Percentiles rank a stretch among this genome's conserved stretches.
phyloP scores from a whole-genome alignment of 1,140 invertebrate species.

The Drosophila ironensis region DNA sequence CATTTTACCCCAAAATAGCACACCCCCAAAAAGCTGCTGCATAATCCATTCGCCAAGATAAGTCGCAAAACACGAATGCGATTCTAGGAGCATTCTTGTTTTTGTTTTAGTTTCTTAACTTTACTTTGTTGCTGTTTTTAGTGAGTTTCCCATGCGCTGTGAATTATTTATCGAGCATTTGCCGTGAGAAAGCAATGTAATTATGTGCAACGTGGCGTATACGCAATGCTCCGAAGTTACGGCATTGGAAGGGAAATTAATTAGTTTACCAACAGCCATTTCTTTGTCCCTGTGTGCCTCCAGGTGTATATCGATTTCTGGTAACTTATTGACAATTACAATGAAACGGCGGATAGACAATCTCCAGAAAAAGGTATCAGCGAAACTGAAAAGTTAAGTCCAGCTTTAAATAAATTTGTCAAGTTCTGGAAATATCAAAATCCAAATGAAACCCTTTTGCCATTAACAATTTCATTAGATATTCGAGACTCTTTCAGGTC shows the following conservation, averaged over 20 bases:
- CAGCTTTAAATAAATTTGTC: no score
- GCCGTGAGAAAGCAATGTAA: conserved; percentile 38
- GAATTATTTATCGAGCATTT: conserved; percentile 60
- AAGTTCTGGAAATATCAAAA: no score
- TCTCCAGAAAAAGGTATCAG: no score
- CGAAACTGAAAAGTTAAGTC: no score
- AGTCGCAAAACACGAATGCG: conserved; percentile 20
- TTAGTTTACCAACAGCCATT: conserved; percentile 52
- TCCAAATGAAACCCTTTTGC: not conserved
- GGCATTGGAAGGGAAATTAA: conserved; percentile 60
- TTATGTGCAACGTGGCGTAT: conserved; percentile 66
- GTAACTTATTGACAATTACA: no score
- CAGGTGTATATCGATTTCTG: conserved; percentile 22
- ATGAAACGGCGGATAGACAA: no score
- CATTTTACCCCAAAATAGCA: no score
- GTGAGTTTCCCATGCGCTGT: conserved; percentile 47
- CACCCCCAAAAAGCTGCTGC: conserved; percentile 25
- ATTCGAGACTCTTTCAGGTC: not conserved
- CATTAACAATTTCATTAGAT: not conserved
- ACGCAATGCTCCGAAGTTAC: conserved; percentile 46
- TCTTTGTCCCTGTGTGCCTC: not conserved
- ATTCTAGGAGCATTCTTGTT: not conserved
- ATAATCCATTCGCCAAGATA: conserved; percentile 47
- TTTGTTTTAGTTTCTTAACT: conserved; percentile 6
- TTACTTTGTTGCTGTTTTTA: conserved; percentile 16